Base-by-base conservation (phyloP, 1,140 invertebrate species). In the Uloborus diversus region DNA sequence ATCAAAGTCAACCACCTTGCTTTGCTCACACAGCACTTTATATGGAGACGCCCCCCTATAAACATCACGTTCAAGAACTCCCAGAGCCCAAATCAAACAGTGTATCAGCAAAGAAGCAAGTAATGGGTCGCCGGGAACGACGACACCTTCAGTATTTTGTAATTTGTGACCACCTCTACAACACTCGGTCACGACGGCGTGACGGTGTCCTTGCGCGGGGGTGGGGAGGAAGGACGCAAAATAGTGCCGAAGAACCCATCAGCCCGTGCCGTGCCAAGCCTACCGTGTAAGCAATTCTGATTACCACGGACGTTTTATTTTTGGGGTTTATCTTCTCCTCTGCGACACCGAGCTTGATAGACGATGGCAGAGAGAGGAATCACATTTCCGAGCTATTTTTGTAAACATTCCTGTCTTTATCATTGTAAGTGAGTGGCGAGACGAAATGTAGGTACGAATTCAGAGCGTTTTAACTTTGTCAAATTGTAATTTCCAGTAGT, bases 101-200 rank as follows among this genome's bases (percentile, higher is more conserved):
- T 42, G 37, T 42, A 42, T 9, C 37, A 42, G 35, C 61, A 25
- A n/a, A 37, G 61, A 64, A 37, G 32, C 42, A 66, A 17, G 42
- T 69, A 69, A 69, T 69, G 66, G 66, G 66, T 69, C 66, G 66
- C 28, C 17, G 66, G 51, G 66, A 69, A 69, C 66, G 66, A 69
- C 66, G 66, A 69, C 66, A 69, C 66, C 66, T 56, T n/a, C 3
- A 66, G 64, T 66, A 66, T 66, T 66, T 66, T 66, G 64, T 49
- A 51, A 66, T 66, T 66, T 66, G 64, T 51, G 64, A 51, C 64
- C 64, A 66, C 37, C 35, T 35, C 25, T 25, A 51, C 27, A n/a
- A 49, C 32, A 66, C 37, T 66, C 64, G 42, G 64, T 66, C 64
- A 66, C 64, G 64, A 27, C 32, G 42, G 27, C 64, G 64, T 49